Evolutionary conservation across 2,888 invertebrate species (phyloP), one percentile per base, ranked within the genome.

Genomic region (Netelia fuscicornis): DNA sequence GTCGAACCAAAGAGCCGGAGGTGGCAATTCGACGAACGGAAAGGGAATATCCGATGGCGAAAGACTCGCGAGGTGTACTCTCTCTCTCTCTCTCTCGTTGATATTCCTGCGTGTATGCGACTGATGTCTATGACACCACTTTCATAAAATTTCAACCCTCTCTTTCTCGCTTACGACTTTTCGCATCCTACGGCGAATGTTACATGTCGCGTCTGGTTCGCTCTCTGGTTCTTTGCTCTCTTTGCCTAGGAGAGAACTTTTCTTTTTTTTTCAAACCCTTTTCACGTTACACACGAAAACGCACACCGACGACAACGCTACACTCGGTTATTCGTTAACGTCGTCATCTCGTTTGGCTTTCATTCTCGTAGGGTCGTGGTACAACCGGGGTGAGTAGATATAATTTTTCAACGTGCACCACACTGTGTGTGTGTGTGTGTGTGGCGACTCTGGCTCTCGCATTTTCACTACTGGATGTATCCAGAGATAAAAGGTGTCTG

Each of bases 21-120:
- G 58, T 58, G 70, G 30, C 76, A n/a, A 70, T 83, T 76, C 64
- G 68, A 83, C 44, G 74, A 74, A 76, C 65, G 42, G 71, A 85
- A 82, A 85, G 56, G 62, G 85, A 82, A 85, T 82, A 65, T 20
- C 64, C 52, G 65, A 85, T 82, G 75, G 54, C 25, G 11, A 71
- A 67, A 58, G 44, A 60, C 42, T 58, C 25, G 37, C 37, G 37
- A 37, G 37, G 37, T 37, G 6, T 37, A 5, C 30, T 37, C 8
- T 37, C 37, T 37, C 37, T 37, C 37, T 37, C 37, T 37, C 37
- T 37, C 37, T 37, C 37, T 37, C 8, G 37, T 37, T 37, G 37
- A 37, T 37, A 37, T 37, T 37, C 37, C 37, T 37, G 5, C 2
- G 5, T 37, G 37, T 5, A 37, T 37, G 37, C 37, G 37, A 37